Conservation (phyloP, 2,113 vertebrate species). For the Lynx canadensis region DNA sequence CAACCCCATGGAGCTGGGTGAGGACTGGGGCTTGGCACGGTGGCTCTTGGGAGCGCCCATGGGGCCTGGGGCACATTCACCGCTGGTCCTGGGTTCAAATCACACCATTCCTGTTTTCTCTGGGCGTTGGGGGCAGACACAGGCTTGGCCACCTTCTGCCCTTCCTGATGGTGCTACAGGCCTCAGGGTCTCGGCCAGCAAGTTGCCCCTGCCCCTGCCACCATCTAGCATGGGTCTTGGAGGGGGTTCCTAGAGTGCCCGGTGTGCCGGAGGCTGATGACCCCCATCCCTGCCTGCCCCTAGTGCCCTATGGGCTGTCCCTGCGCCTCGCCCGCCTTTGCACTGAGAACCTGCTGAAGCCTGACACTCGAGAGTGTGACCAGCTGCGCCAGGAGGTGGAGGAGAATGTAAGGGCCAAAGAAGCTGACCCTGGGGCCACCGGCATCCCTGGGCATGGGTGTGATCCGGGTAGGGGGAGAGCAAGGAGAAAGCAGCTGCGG, state of each 20-base stretch:
- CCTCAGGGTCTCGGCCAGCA: not conserved
- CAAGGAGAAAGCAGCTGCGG: accelerated
- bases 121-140: not conserved
- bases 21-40: not conserved
- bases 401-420: conserved; percentile 89
- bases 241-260: not conserved
- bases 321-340: conserved; percentile 92
- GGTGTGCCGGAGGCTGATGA: accelerated
- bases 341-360: conserved; percentile 90
- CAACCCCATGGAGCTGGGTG: conserved; percentile 90
- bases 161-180: not conserved
- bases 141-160: not conserved
- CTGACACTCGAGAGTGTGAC: conserved; percentile 88
- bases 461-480: accelerated
- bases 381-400: conserved; percentile 93
- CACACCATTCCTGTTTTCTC: not conserved
- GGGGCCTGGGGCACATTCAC: accelerated
- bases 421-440: accelerated
- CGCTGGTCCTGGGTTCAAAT: accelerated
- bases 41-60: accelerated
- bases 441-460: accelerated
- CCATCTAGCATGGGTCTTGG: not conserved
- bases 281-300: not conserved
- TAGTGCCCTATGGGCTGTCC: conserved; percentile 94
- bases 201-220: accelerated